Percentiles rank a stretch among this genome's conserved stretches.
phyloP scores from a whole-genome alignment of 2,888 invertebrate species.

The Halictus ligatus region DNA sequence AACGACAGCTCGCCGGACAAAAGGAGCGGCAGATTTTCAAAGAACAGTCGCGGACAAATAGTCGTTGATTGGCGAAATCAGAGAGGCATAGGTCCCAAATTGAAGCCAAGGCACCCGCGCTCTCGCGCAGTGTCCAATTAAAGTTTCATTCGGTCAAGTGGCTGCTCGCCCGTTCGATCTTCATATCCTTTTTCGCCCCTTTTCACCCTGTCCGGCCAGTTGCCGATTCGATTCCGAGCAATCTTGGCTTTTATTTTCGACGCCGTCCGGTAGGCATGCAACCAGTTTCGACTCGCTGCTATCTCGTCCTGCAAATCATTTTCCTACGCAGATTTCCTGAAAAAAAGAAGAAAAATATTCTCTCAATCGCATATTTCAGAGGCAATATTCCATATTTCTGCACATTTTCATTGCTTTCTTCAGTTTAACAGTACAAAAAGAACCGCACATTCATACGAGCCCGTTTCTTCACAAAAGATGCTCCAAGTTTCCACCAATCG shows the following conservation, averaged over 20 bases:
- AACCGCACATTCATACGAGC: neutral
- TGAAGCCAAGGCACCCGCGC: conserved; percentile 35
- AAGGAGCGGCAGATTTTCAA: conserved; percentile 30
- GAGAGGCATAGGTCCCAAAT: conserved; percentile 35
- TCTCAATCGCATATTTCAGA: too few species aligned
- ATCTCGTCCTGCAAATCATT: neutral
- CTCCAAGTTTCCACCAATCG: neutral
- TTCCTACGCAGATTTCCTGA: too few species aligned
- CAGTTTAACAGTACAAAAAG: neutral
- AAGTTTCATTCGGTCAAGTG: conserved; percentile 47
- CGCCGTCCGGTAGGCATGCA: neutral
- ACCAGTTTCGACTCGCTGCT: neutral
- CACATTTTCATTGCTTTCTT: too few species aligned
- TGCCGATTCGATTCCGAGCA: conserved; percentile 4
- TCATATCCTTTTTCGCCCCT: conserved; percentile 8
- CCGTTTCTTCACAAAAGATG: neutral
- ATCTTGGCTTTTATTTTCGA: conserved; percentile 24
- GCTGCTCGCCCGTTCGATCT: conserved; percentile 34
- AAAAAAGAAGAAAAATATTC: too few species aligned
- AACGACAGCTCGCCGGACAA: neutral
- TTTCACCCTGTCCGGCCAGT: neutral
- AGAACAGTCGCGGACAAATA: conserved; percentile 34
- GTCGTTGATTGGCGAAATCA: conserved; percentile 49
- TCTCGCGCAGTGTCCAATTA: conserved; percentile 39
- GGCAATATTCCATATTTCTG: too few species aligned